phyloP scores from a whole-genome alignment of 2,888 invertebrate genomes.

The Chrysomela aeneicollis region DNA sequence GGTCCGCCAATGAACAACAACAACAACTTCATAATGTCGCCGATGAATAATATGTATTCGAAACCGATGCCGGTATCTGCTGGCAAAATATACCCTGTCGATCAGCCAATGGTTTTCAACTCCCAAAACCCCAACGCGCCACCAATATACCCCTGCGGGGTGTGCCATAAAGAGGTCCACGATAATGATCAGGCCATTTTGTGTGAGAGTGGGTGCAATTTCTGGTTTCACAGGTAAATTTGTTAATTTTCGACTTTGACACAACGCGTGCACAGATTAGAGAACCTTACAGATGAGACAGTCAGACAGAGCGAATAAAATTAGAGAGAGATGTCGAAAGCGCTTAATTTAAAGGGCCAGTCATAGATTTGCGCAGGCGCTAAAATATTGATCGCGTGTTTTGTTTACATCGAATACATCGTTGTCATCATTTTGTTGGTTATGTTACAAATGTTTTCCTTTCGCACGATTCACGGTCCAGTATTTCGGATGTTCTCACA shows the following conservation, averaged over 20 bases:
- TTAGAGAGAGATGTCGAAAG: no score
- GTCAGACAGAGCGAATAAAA: no score
- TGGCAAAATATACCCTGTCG: constrained; percentile 92
- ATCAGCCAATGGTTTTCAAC: constrained; percentile 97
- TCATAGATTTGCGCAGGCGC: no score
- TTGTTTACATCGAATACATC: no score
- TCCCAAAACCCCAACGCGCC: constrained; percentile 98
- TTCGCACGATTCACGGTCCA: no score
- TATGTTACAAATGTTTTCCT: no score
- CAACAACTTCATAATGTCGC: constrained; percentile 61
- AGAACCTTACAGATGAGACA: no score
- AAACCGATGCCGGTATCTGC: constrained; percentile 93
- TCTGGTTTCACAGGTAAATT: constrained; percentile 94
- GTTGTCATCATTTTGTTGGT: no score
- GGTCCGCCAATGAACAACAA: constrained; percentile 61
- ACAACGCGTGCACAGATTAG: not conserved
- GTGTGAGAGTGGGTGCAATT: constrained; percentile 98
- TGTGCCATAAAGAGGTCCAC: constrained; percentile 97
- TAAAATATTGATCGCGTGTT: no score
- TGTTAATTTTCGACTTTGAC: not conserved
- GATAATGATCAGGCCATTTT: constrained; percentile 98
- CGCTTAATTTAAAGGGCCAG: no score
- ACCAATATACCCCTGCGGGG: constrained; percentile 96
- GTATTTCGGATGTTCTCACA: no score
- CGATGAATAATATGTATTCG: constrained; percentile 69